Base-by-base conservation (phyloP, 1,140 invertebrate genomes). In the Triops cancriformis region DNA sequence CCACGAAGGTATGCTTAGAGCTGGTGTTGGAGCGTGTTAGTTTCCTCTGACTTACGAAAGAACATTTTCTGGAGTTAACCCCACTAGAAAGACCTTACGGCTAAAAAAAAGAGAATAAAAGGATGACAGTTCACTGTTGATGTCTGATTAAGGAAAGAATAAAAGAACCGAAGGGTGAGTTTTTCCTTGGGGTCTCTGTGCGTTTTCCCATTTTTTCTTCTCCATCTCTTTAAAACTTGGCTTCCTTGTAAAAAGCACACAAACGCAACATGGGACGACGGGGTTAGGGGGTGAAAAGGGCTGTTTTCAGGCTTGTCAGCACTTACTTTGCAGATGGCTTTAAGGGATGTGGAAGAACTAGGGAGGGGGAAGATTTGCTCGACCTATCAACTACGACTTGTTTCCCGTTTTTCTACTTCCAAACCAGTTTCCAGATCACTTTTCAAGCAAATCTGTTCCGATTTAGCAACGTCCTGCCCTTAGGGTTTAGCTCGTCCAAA, bases 91-190 rank as follows among this genome's bases (percentile, higher is more conserved):
- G 31, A 4, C 31, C 31, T 37, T 7, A 37, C 2, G 14, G 18
- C 74, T 76, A 42, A 42, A 43, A 43, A 45, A 31, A 76, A 76
- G 3, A n/a, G 41, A 76, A n/a, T n/a, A n/a, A 76, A 74, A 74
- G 1, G 73, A 74, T 74, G 73, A 31, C 14, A 74, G 28, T n/a
- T 6, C 73, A 11, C 9, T 72, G 26, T 37, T 74, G 37, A 26
- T 42, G 73, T 74, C 73, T 74, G 28, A 74, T 74, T 74, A 74
- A 31, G 14, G 7, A n/a, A n/a, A 18, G 28, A 26, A 74, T 37
- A 74, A 28, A 74, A 74, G 18, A 37, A 37, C 10, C 0, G 14
- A 64, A 64, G 10, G 14, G 51, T 64, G 51, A 64, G 51, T 64
- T 64, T 64, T 64, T 64, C 31, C 31, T 64, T 23, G 18, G n/a